Base-by-base conservation (phyloP, 2,888 invertebrate genomes). In the Zaprionus obscuricornis region DNA sequence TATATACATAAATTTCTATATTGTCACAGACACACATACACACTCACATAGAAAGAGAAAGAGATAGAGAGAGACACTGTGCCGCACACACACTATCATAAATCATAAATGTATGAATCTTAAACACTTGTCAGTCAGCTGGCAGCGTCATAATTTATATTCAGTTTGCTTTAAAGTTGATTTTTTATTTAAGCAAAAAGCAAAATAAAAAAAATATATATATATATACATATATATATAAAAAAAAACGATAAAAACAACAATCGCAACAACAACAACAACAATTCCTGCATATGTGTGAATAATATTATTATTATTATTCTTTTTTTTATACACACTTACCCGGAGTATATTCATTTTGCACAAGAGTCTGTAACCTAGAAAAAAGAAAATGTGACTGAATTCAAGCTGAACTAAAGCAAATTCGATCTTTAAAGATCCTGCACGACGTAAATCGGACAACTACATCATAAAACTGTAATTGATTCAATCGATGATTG, bases 131-230 rank as follows among this genome's bases (percentile, higher is more conserved):
- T 78, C 77, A 77, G 76, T 79, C 72, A 66, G 73, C 63, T 75
- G 76, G 77, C 68, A 70, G 62, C 63, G 71, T 67, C 71, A 86
- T 81, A 85, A 85, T 79, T 85, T 81, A 85, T 79, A 81, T 84
- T 81, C 81, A 85, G 75, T 67, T 85, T 79, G 76, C 70, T 73
- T 73, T 66, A 69, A 73, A 68, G 55, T 62, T 60, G 47, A 65
- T 58, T 73, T 65, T 59, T 68, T 31, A 24, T 37, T 58, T 39
- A 46, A 54, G 37, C 51, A 54, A 54, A 47, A 52, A 40, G 16
- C 11, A 46, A 33, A 24, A 1, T 43, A 22, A 20, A 11, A 13
- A 31, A 10, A 31, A 39, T 13, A 39, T 22, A 20, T 20, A 33
- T 29, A 50, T n/a, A n/a, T n/a, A n/a, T n/a, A n/a, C n/a, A n/a